Evolutionary conservation across 2,113 vertebrate species (phyloP), one percentile per base, ranked within the genome.

Genomic region (Oncorhynchus tshawytscha): DNA sequence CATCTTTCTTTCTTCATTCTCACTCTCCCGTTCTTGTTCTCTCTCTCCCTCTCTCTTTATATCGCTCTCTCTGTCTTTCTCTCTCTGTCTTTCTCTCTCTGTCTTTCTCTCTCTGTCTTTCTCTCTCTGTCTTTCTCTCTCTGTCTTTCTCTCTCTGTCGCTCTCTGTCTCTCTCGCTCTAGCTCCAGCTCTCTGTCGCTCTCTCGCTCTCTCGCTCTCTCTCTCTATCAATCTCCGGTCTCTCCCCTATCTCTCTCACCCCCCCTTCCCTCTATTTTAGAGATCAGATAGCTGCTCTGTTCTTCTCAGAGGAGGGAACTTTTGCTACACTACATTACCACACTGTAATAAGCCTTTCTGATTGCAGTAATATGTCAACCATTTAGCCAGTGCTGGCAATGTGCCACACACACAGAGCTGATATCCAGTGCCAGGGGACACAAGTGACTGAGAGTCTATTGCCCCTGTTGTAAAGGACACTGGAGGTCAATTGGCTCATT

Each of bases 391-490:
- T 60, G 65, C 34, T 45, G 57, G 65, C 75, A 67, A 75, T 71
- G 22, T 65, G 68, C 71, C 22, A 66, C 67, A 48, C 16, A 54
- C 51, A 62, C 60, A 74, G n/a, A 45, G 57, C 29, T 45, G 69
- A 73, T 72, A 71, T 51, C 69, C 65, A 18, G 22, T n/a, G 22
- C 39, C 39, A 48, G 65, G 39, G 49, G 31, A 81, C 49, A 77
- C 27, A 67, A 80, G 67, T 68, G 25, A 67, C 68, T 80, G 64
- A 1, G 67, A 78, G 72, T 77, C 67, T 74, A 74, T 71, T 75
- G 73, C 16, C 72, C 71, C 62, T 31, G 66, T 73, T 75, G 72
- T 85, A 84, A 86, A 88, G 29, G 18, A 16, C 65, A 66, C 12
- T 70, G 65, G 25, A 78, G 72, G 73, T 82, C 71, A 54, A 69